Percentiles rank a stretch among this genome's conserved stretches.
Evolutionary conservation across 2,113 vertebrate genomes (phyloP).

Genomic region (Bubalus kerabau): DNA sequence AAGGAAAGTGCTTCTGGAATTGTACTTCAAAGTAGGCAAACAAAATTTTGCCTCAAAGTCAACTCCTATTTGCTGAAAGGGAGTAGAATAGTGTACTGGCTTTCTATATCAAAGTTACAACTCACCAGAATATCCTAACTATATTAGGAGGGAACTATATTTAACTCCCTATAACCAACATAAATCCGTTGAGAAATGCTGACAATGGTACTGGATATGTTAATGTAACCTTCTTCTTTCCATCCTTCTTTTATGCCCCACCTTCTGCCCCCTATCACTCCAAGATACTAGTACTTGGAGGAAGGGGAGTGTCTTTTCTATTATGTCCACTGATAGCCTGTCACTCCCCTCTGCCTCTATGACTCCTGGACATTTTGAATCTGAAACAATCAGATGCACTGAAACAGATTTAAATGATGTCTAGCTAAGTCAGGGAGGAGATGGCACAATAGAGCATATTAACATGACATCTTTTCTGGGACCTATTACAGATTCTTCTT

Average conservation of each 20-base stretch:
- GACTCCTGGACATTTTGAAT: neutral
- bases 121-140: neutral
- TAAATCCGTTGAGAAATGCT: neutral
- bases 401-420: neutral
- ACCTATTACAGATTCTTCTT: neutral
- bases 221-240: neutral
- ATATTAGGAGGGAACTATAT: neutral
- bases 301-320: neutral
- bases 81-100: neutral
- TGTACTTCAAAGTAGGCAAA: neutral
- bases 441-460: neutral
- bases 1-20: neutral
- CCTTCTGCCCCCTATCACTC: neutral
- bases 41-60: neutral
- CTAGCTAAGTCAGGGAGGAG: neutral
- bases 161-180: neutral
- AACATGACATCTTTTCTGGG: neutral
- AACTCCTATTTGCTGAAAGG: neutral
- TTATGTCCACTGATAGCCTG: neutral
- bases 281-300: neutral
- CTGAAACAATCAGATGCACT: neutral
- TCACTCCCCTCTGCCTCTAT: neutral
- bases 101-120: neutral
- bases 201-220: neutral
- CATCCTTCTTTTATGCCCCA: neutral